Evolutionary conservation across 2,888 invertebrate species (phyloP).

Genomic region (Eristalis arbustorum): DNA sequence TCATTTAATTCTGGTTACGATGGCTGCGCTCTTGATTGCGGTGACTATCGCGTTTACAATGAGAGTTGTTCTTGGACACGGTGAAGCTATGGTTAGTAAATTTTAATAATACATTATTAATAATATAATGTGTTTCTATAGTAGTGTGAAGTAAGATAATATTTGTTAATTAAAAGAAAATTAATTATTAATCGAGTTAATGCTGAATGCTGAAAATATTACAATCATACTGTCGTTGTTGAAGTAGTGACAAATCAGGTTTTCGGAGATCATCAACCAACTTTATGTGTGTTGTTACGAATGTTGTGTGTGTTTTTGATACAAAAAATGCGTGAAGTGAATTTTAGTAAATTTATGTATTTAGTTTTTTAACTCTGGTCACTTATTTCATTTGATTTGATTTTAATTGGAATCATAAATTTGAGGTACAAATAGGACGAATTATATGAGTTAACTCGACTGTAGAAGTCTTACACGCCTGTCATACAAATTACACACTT

Average conservation of each 20-base stretch:
- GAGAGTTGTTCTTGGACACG: conserved; percentile 37
- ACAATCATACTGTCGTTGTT: neutral
- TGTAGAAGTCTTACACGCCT: too few species aligned
- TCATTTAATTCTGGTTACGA: conserved; percentile 42
- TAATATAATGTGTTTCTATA: neutral
- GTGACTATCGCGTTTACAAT: conserved; percentile 35
- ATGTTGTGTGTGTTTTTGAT: neutral
- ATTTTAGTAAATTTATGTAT: neutral
- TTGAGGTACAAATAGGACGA: too few species aligned
- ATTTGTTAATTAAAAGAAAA: neutral
- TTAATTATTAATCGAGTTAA: neutral
- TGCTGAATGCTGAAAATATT: neutral
- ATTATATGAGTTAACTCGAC: too few species aligned
- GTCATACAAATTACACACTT: too few species aligned
- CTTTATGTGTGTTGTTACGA: neutral
- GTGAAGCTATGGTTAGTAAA: conserved; percentile 37
- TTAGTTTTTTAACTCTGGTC: too few species aligned
- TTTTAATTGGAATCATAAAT: too few species aligned
- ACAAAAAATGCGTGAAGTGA: neutral
- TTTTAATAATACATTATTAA: neutral
- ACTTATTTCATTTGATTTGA: too few species aligned
- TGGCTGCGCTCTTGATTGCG: conserved; percentile 26
- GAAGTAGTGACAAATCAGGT: neutral
- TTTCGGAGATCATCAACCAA: neutral
- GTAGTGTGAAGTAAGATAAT: neutral